phyloP scores from a whole-genome alignment of 2,888 invertebrate species.

The Amphimallon solstitiale region DNA sequence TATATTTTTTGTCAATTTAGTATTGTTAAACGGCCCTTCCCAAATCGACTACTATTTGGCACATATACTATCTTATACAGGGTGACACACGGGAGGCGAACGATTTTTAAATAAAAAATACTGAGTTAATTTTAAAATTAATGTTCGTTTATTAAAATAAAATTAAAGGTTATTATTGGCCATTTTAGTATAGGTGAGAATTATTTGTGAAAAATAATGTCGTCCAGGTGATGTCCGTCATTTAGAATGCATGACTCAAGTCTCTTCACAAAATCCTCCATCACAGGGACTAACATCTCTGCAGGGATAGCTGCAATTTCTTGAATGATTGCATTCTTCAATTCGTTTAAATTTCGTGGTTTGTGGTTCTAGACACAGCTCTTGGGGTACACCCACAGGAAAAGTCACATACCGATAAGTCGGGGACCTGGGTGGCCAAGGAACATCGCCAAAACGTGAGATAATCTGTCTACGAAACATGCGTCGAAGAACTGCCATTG shows the following conservation, averaged over 20 bases:
- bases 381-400: not conserved
- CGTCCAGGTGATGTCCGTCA: slow-evolving; percentile 1
- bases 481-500: no score
- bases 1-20: no score
- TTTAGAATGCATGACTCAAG: not conserved
- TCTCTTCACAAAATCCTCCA: not conserved
- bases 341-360: not conserved
- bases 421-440: not conserved
- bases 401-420: not conserved
- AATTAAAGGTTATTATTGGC: no score
- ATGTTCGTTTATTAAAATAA: no score
- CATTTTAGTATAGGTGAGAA: not conserved
- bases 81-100: no score
- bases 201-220: slow-evolving; percentile 5
- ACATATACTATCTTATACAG: no score
- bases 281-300: not conserved
- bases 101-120: no score
- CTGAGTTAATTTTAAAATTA: no score
- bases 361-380: not conserved
- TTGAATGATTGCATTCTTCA: not conserved
- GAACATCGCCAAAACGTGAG: no score
- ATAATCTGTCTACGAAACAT: no score
- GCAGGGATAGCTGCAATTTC: not conserved
- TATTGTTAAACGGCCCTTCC: no score
- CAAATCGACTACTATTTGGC: no score